These are phyloP conservation scores for Tortrix viridana DNA, from an alignment of 2,888 invertebrate genomes.

Conservation along the genomic window DNA sequence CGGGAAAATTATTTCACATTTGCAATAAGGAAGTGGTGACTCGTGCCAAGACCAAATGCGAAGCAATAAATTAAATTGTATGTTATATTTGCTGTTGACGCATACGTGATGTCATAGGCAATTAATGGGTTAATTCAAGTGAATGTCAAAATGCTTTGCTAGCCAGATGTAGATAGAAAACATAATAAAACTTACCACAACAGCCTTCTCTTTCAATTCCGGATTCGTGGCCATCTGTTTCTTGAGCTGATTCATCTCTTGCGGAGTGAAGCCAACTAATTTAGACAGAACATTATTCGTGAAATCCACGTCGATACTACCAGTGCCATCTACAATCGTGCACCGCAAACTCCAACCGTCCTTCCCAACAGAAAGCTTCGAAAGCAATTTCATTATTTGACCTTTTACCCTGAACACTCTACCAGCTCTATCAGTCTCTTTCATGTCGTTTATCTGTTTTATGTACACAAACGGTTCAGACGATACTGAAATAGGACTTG, in stretches of 20 bases:
- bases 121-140: background rate
- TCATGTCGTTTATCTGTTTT: constrained; percentile 70
- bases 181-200: constrained; percentile 55
- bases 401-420: constrained; percentile 83
- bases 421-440: constrained; percentile 56
- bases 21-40: no score
- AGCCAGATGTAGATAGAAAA: background rate
- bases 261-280: constrained; percentile 77
- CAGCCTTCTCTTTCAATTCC: constrained; percentile 63
- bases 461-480: constrained; percentile 74
- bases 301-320: constrained; percentile 81
- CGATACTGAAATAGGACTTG: constrained; percentile 49
- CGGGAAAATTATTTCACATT: no score
- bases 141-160: background rate
- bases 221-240: constrained; percentile 65
- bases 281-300: constrained; percentile 82
- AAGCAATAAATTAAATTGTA: no score
- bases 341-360: constrained; percentile 83
- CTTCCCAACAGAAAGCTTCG: constrained; percentile 81
- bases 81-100: no score
- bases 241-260: constrained; percentile 72
- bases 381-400: constrained; percentile 80
- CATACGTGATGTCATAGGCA: no score
- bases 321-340: constrained; percentile 83
- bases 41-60: no score